Base-by-base conservation (phyloP, 2,888 invertebrate species). In the Biston stratarius region DNA sequence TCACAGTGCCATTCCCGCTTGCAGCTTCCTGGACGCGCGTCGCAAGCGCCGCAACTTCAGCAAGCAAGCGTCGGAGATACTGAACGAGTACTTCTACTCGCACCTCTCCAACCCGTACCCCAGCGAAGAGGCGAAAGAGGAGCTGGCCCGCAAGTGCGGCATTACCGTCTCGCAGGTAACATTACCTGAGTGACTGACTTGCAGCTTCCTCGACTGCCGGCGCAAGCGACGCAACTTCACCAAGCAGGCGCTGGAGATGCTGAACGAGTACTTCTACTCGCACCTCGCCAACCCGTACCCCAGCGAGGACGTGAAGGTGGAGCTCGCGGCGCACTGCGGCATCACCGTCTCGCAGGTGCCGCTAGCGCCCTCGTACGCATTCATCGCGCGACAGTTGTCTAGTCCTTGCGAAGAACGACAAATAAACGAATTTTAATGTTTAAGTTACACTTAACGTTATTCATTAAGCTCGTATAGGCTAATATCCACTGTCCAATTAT, bases 31-130 rank as follows among this genome's bases (percentile, higher is more conserved):
- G 81, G 96, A 97, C 89, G 96, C 96, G 88, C 94, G 97, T 79
- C 96, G 97, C 74, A 99, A 99, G 93, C 96, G 99, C 79, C 96
- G 99, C 83, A 99, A 99, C 94, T 99, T 99, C 94, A 99, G 99
- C 95, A 99, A 99, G 95, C 99, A 99, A 92, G 99, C 99, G 64
- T 99, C 99, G 36, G 99, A 99, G 95, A 98, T 99, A 83, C 95
- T 99, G 80, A 99, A 99, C 94, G 99, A 99, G 94, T 99, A 99
- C 93, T 99, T 99, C 95, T 99, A 99, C 95, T 99, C 99, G 81
- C 99, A 99, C 94, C 96, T 99, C 83, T 99, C 98, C 88, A 99
- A 99, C 95, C 99, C 99, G 40, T 99, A 99, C 95, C 99, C 99
- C 74, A 99, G 99, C 86, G 99, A 99, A 95, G 99, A 99, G 94